Evolutionary conservation across 2,888 invertebrate species (phyloP), one percentile per base, ranked within the genome.

Genomic region (Acanthosepion pharaonis): DNA sequence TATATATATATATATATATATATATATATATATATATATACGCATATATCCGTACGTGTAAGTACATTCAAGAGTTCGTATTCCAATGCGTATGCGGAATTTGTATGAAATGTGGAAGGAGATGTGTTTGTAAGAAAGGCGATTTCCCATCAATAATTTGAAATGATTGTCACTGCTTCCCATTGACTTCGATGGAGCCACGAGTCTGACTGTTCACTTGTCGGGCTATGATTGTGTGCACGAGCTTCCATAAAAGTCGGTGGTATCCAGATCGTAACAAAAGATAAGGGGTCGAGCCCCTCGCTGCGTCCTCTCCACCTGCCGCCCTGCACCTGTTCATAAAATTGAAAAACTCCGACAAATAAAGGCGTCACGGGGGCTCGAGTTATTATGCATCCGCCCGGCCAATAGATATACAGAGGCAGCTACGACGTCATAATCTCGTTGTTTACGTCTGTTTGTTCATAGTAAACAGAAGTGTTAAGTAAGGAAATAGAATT

Each of bases 161-260:
- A 78, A 78, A 78, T 78, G 78, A 78, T 78, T 78, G 78, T 78
- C 78, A 78, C 11, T 28, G 9, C 78, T 9, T 78, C n/a, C 78
- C 78, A 78, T 78, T 33, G 78, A 78, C 33, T n/a, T 78, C 11
- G 78, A 23, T 78, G 78, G 78, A 78, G 78, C n/a, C 78, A 78
- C 78, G 15, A 78, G 78, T 78, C 78, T 78, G 78, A 78, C 78
- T 78, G 78, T n/a, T 78, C 78, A 78, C 78, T 78, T 78, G 78
- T 78, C n/a, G 15, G 78, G n/a, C 78, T 15, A n/a, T 78, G 78
- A 78, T 78, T 78, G 78, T n/a, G 78, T 33, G 78, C 78, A 78
- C n/a, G n/a, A n/a, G 78, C 78, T 78, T 78, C 78, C 78, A 78
- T 78, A 78, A 11, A 78, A 78, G 78, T 78, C n/a, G 78, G 23